A percentile compares a stretch with the other conserved stretches of the same genome.
phyloP scores from a whole-genome alignment of 2,888 invertebrate genomes.

The Apoda limacodes region DNA sequence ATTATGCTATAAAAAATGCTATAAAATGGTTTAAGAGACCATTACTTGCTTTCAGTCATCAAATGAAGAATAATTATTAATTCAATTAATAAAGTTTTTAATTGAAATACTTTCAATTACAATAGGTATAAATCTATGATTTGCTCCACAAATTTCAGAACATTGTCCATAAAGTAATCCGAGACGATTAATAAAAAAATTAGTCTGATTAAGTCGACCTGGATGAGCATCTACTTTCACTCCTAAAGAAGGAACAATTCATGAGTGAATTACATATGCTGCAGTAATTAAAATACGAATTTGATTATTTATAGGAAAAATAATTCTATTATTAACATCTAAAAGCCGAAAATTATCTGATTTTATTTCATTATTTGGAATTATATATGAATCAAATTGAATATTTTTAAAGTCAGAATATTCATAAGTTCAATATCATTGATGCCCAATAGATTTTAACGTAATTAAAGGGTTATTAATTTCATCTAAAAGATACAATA shows the following conservation, averaged over 20 bases:
- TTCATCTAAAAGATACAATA: slow-evolving; percentile 74
- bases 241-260: slow-evolving; percentile 72
- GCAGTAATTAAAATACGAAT: slow-evolving; percentile 74
- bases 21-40: slow-evolving; percentile 78
- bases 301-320: slow-evolving; percentile 71
- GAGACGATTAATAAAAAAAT: slow-evolving; percentile 70
- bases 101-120: slow-evolving; percentile 70
- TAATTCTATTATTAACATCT: slow-evolving; percentile 72
- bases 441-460: slow-evolving; percentile 74
- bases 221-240: slow-evolving; percentile 76
- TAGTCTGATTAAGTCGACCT: slow-evolving; percentile 74
- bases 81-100: slow-evolving; percentile 70
- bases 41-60: slow-evolving; percentile 77
- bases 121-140: slow-evolving; percentile 87
- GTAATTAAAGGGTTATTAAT: slow-evolving; percentile 67
- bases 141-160: slow-evolving; percentile 85
- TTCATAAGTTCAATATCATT: slow-evolving; percentile 78
- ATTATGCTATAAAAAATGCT: no score
- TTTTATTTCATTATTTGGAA: slow-evolving; percentile 40
- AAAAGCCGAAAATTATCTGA: slow-evolving; percentile 64
- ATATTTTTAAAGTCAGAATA: slow-evolving; percentile 71
- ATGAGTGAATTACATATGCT: slow-evolving; percentile 75
- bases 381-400: slow-evolving; percentile 75
- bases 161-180: slow-evolving; percentile 81
- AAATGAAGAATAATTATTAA: slow-evolving; percentile 67